Evolutionary conservation across 2,113 vertebrate species (phyloP), one percentile per base, ranked within the genome.

Genomic region (Oncorhynchus clarkii): DNA sequence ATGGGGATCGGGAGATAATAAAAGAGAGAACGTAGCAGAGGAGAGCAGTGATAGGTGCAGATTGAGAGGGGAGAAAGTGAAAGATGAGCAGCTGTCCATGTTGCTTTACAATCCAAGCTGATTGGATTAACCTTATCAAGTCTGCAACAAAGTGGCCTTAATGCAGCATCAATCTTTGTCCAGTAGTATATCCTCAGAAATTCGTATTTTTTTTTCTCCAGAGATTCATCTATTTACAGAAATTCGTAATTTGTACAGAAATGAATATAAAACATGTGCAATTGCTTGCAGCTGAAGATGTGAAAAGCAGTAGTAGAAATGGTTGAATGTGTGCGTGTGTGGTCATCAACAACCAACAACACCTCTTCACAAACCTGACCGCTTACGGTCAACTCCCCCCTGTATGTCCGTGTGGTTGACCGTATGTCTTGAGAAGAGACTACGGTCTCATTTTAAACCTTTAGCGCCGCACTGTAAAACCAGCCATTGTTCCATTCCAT

Each of bases 111-210:
- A 69, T 20, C 29, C 31, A 12, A 31, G 16, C 34, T 69, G 18
- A n/a, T 45, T 45, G 67, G 67, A 69, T 69, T 69, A 69, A 69
- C 67, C 34, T 69, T 45, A 45, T 45, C 34, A 45, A 45, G 67
- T 69, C 34, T 69, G 45, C 29, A 45, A 69, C 45, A 4, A 34
- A 45, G 67, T 22, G 24, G 11, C 16, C 29, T 45, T 45, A 54
- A 45, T 29, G 7, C 69, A 14, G 16, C 29, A 29, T 68, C 29
- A 68, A 68, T 29, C 29, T 34, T 68, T 26, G 24, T 26, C 60
- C 24, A 22, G 24, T 24, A 18, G 6, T 26, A 13, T 64, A 22
- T 64, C 60, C n/a, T 26, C 60, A 22, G n/a, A 64, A 22, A 64
- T 26, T 1, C 11, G 8, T 22, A 1, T 9, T 1, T 64, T n/a